Evolutionary conservation across 2,888 invertebrate genomes (phyloP), one percentile per base, ranked within the genome.

Genomic region (Idaea dimidiata): DNA sequence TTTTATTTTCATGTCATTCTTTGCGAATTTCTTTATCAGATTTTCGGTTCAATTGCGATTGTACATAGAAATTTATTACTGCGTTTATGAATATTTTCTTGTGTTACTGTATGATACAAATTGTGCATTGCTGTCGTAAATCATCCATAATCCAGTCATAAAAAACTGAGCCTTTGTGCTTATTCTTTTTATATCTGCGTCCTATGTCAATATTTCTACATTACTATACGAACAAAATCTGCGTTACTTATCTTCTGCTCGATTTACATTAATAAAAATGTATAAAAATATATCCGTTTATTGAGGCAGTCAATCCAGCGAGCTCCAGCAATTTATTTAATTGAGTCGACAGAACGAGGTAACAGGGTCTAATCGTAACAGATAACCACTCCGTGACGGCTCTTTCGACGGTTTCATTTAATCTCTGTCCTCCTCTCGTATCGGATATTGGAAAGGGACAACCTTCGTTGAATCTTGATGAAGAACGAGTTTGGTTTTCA

Each of bases 281-380:
- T 43, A 43, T 43, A 8, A 43, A 43, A 43, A 43, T 43, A 43
- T 53, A 31, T 31, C 63, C 32, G 33, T 62, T 59, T 55, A 59
- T 68, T 66, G 54, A 70, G 63, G 64, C 70, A 71, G 62, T 61
- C 67, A 72, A 67, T 62, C 63, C 43, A 72, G 69, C 66, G 67
- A 66, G 69, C 67, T 66, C 64, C 65, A 61, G 65, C 69, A 66
- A 69, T 74, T 73, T 64, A 73, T 72, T 71, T 76, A 75, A 78
- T 78, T 73, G 72, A 68, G 67, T 69, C 72, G 71, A 73, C 73
- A 75, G 72, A 71, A 72, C 68, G 71, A 67, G 67, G 71, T 70
- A 70, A 71, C 71, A 73, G 72, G 71, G 73, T 74, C 73, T 74
- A 73, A 72, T 75, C 65, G 71, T 71, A 76, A 73, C 73, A 72